A percentile compares a stretch with the other conserved stretches of the same genome.
phyloP scores from a whole-genome alignment of 2,888 invertebrate species.

The Meta bourneti region DNA sequence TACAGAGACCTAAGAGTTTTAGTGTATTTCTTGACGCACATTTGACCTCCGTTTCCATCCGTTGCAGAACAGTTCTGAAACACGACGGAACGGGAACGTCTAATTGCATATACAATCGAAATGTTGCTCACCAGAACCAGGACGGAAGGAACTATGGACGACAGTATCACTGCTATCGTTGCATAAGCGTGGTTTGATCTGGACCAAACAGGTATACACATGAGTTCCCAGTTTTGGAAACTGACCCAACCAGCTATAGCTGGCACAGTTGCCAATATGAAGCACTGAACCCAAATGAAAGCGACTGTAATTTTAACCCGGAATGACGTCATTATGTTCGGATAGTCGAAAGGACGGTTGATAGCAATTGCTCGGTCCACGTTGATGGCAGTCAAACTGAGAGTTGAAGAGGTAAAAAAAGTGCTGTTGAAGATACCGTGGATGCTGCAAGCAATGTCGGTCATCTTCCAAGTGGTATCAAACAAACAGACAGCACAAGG shows the following conservation, averaged over 20 bases:
- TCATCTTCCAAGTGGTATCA: not conserved
- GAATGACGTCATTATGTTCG: constrained; percentile 20
- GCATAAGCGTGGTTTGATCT: not conserved
- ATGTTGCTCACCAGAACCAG: constrained; percentile 33
- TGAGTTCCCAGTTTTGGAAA: constrained; percentile 34
- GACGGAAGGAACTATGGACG: constrained; percentile 10
- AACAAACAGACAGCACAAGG: constrained; percentile 24
- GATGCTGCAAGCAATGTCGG: constrained; percentile 5
- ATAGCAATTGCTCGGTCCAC: constrained; percentile 57
- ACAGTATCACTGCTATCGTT: not conserved
- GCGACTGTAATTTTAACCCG: constrained; percentile 27
- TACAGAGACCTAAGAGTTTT: constrained; percentile 32
- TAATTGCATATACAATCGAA: constrained; percentile 9
- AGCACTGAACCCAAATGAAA: constrained; percentile 32
- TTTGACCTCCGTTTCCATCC: constrained; percentile 1
- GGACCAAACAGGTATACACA: constrained; percentile 7
- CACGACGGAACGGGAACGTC: constrained; percentile 6
- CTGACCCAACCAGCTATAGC: not conserved
- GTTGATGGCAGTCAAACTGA: constrained; percentile 57
- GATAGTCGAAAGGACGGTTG: constrained; percentile 49
- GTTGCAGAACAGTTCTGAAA: constrained; percentile 4
- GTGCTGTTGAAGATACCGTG: constrained; percentile 29
- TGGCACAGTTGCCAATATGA: not conserved
- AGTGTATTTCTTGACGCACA: constrained; percentile 14
- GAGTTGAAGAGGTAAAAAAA: constrained; percentile 32